These are phyloP conservation scores for Condylostylus longicornis DNA, from an alignment of 1,140 invertebrate species.

Conservation along the genomic window DNA sequence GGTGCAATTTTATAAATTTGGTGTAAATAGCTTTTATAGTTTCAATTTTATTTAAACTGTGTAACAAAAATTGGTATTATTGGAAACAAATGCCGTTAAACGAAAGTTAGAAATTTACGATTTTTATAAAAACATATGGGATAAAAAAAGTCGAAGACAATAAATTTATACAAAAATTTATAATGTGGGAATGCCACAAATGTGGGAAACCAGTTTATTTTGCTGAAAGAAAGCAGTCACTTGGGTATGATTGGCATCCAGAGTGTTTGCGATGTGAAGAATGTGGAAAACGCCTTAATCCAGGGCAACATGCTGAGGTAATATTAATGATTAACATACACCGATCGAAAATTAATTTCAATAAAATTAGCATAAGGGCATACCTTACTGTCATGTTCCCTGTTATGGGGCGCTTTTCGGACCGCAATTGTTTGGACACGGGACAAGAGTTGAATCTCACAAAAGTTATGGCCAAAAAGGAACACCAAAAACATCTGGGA, in stretches of 20 bases:
- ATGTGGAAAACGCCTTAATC: constrained; percentile 77
- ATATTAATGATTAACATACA: constrained; percentile 2
- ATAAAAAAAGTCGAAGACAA: too few relatives aligned
- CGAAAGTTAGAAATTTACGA: too few relatives aligned
- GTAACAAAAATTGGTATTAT: too few relatives aligned
- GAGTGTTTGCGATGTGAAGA: constrained; percentile 80
- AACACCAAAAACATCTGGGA: constrained; percentile 21
- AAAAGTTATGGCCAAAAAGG: constrained; percentile 67
- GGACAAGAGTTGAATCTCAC: constrained; percentile 70
- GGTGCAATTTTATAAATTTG: too few relatives aligned
- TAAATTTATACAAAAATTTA: too few relatives aligned
- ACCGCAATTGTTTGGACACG: constrained; percentile 72
- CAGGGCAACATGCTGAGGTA: constrained; percentile 79
- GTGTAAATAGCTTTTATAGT: too few relatives aligned
- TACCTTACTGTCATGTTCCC: constrained; percentile 80
- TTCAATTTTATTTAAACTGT: too few relatives aligned
- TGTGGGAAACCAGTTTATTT: constrained; percentile 77
- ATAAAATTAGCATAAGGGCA: constrained; percentile 60
- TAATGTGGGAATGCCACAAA: constrained; percentile 79
- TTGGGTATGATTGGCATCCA: constrained; percentile 88
- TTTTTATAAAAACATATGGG: too few relatives aligned
- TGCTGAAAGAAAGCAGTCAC: constrained; percentile 76
- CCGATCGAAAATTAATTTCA: not conserved
- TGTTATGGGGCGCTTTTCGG: constrained; percentile 82
- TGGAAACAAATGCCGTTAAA: too few relatives aligned